Conservation (phyloP, 2,113 vertebrate genomes). For the Potamarius usumacintae region DNA sequence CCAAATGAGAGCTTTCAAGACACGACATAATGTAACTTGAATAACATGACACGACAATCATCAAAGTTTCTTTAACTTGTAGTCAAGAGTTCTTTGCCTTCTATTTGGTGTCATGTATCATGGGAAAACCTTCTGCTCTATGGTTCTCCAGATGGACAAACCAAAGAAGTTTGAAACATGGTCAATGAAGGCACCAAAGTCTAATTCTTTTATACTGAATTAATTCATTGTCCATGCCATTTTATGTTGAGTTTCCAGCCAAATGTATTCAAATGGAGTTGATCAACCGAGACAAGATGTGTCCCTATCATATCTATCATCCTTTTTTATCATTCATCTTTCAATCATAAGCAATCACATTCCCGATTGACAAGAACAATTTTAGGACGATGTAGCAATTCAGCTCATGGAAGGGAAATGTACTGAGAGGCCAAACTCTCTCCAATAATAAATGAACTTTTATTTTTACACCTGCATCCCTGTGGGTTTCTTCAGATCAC, state of each 20-base stretch:
- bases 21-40: not conserved
- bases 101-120: not conserved
- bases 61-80: not conserved
- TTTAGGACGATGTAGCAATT: not conserved
- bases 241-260: not conserved
- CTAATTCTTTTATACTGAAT: not conserved
- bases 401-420: not conserved
- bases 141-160: not conserved
- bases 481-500: constrained; percentile 14
- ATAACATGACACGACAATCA: constrained; percentile 21
- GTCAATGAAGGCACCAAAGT: not conserved
- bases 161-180: not conserved
- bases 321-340: not conserved
- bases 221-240: not conserved
- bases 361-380: not conserved
- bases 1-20: constrained; percentile 14
- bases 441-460: constrained; percentile 11
- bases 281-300: too few relatives aligned
- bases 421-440: not conserved
- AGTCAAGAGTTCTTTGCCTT: not conserved
- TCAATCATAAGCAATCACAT: not conserved
- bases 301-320: not conserved
- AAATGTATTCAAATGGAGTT: not conserved
- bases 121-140: not conserved
- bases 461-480: constrained; percentile 51